Evolutionary conservation across 2,888 invertebrate genomes (phyloP).

Genomic region (Mythimna lalbum): DNA sequence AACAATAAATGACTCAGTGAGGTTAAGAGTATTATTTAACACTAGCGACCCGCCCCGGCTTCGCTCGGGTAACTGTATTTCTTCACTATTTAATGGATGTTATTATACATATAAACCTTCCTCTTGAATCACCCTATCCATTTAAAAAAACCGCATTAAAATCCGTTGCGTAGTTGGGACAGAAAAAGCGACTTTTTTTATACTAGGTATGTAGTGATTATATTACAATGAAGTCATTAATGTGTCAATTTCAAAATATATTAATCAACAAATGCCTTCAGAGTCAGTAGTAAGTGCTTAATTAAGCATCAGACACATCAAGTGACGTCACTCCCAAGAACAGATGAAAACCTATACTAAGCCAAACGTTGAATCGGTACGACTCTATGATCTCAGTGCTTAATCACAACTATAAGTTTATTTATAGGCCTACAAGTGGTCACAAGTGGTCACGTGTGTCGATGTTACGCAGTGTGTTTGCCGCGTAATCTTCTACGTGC

Average conservation of each 20-base stretch:
- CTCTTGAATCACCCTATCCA: no score
- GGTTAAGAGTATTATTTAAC: neutral
- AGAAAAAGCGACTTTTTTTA: no score
- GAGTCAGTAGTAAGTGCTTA: neutral
- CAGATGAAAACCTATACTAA: conserved; percentile 10
- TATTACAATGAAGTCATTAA: conserved; percentile 7
- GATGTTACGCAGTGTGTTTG: conserved; percentile 60
- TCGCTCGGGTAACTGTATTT: no score
- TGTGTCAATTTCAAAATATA: conserved; percentile 5
- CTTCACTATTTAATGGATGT: no score
- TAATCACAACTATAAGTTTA: conserved; percentile 63
- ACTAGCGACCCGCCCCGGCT: no score
- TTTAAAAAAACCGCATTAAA: no score
- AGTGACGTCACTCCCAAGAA: conserved; percentile 28
- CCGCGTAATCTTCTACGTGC: conserved; percentile 64
- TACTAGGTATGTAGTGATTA: no score
- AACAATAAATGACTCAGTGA: neutral
- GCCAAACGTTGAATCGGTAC: conserved; percentile 30
- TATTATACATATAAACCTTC: no score
- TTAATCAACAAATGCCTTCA: conserved; percentile 8
- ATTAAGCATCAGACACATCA: conserved; percentile 11
- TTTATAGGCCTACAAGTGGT: conserved; percentile 68
- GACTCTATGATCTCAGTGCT: conserved; percentile 50
- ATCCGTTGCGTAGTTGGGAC: no score
- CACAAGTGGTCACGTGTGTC: conserved; percentile 66